A percentile compares a stretch with the other conserved stretches of the same genome.
Conservation (phyloP, 2,888 invertebrate genomes). For the Drosophila mettleri region DNA sequence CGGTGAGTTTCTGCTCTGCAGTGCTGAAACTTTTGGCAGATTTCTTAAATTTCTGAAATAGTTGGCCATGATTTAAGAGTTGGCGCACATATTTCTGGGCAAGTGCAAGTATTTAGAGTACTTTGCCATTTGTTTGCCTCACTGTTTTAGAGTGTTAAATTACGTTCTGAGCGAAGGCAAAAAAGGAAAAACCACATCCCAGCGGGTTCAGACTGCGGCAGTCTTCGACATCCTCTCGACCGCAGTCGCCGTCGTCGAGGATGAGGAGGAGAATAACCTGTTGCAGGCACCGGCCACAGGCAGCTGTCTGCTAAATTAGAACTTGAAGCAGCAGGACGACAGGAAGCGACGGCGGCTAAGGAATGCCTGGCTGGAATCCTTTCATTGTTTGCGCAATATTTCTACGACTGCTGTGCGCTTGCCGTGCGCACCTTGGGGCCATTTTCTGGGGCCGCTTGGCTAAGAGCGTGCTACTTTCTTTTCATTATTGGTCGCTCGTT, state of each 20-base stretch:
- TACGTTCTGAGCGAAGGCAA: background rate
- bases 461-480: slow-evolving; percentile 32
- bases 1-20: background rate
- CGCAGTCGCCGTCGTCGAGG: slow-evolving; percentile 17
- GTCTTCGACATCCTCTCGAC: slow-evolving; percentile 11
- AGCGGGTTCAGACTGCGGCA: background rate
- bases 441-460: slow-evolving; percentile 7
- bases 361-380: slow-evolving; percentile 34
- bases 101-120: slow-evolving; percentile 11
- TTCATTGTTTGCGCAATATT: slow-evolving; percentile 49
- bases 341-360: background rate
- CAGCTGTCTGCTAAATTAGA: slow-evolving; percentile 12
- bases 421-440: slow-evolving; percentile 11
- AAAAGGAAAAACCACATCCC: slow-evolving; percentile 4
- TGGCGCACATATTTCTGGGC: slow-evolving; percentile 4
- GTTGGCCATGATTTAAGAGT: slow-evolving; percentile 15
- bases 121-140: background rate
- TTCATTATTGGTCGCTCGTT: slow-evolving; percentile 38
- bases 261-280: slow-evolving; percentile 29
- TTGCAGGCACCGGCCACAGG: slow-evolving; percentile 33
- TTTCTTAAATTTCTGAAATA: slow-evolving; percentile 22
- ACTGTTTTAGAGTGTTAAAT: slow-evolving; percentile 7
- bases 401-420: slow-evolving; percentile 19
- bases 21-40: slow-evolving; percentile 5
- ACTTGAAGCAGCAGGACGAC: background rate